Percentiles rank a stretch among this genome's conserved stretches.
These are phyloP conservation scores for Hypomesus transpacificus DNA, from an alignment of 2,113 vertebrate species.

Conservation along the genomic window DNA sequence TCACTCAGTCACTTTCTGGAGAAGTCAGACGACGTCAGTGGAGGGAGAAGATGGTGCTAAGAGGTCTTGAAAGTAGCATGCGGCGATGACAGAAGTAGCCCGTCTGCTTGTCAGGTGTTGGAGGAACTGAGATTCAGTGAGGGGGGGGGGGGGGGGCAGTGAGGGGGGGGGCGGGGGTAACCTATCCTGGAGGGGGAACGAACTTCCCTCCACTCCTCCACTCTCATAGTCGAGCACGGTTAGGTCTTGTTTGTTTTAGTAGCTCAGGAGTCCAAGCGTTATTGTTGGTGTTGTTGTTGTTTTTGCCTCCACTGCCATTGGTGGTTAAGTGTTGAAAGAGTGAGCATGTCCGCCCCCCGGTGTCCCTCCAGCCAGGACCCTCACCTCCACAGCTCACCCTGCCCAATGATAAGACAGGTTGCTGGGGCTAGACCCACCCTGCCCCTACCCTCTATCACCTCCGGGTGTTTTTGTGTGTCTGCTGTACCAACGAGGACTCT, in stretches of 20 bases:
- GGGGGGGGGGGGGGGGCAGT: too few relatives aligned
- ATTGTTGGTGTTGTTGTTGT: conserved; percentile 13
- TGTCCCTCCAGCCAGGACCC: conserved; percentile 36
- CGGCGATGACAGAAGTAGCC: neutral
- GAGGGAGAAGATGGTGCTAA: neutral
- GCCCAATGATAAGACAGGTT: conserved; percentile 57
- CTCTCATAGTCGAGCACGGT: neutral
- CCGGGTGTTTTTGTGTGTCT: conserved; percentile 37
- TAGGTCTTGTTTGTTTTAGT: neutral
- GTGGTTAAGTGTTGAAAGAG: conserved; percentile 33
- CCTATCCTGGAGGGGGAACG: neutral
- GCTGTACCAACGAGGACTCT: conserved; percentile 26
- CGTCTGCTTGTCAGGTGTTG: neutral
- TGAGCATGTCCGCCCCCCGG: conserved; percentile 15
- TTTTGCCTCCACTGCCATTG: conserved; percentile 45
- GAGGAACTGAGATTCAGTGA: neutral
- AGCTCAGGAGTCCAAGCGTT: neutral
- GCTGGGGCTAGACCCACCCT: conserved; percentile 44
- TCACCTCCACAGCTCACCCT: conserved; percentile 48
- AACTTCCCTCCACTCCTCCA: neutral
- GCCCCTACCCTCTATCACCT: conserved; percentile 29
- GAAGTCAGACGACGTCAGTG: neutral
- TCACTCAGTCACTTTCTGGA: neutral
- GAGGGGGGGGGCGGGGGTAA: neutral
- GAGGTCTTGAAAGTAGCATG: neutral